Evolutionary conservation across 1,140 invertebrate genomes (phyloP), one percentile per base, ranked within the genome.

Genomic region (Drosophila busckii): DNA sequence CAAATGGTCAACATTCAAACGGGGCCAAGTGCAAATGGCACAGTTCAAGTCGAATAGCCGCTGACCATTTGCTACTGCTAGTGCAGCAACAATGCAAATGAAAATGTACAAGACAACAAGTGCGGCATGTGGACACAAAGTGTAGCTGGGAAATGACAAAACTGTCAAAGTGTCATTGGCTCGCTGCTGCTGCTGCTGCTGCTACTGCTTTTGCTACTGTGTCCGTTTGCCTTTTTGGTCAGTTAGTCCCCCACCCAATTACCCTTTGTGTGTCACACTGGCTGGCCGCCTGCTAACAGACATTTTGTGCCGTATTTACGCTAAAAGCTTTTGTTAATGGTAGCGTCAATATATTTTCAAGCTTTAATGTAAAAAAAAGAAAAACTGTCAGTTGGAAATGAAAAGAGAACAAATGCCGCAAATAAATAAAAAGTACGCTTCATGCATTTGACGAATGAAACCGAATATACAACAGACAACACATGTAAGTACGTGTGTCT

Each of bases 241-340:
- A 59, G 37, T 41, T 59, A 16, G 32, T 26, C 19, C 12, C 16
- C 31, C 3, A 3, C 2, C 16, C 17, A 31, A 7, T 1, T 28
- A 2, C 20, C 28, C 1, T 5, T 19, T 6, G 28, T 40, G 34
- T 31, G 22, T 54, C 37, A 46, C n/a, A n/a, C 31, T 56, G 34
- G 9, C 6, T 34, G 31, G 7, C 22, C 28, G 16, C n/a, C n/a
- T n/a, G 29, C 23, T 53, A 58, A 59, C 63, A 73, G 73, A 41
- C 73, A 59, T 13, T 54, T 61, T 35, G 45, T 60, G 59, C 49
- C 45, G 29, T 71, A 68, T 68, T 59, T 80, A 41, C 58, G 61
- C 62, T 78, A 78, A 78, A 78, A 78, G 71, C 71, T 78, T 78
- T 78, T 78, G 68, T 64, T 78, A 78, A 78, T 78, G 68, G 68